phyloP scores from a whole-genome alignment of 2,797 vertebrate genomes.

The Pipistrellus kuhlii region DNA sequence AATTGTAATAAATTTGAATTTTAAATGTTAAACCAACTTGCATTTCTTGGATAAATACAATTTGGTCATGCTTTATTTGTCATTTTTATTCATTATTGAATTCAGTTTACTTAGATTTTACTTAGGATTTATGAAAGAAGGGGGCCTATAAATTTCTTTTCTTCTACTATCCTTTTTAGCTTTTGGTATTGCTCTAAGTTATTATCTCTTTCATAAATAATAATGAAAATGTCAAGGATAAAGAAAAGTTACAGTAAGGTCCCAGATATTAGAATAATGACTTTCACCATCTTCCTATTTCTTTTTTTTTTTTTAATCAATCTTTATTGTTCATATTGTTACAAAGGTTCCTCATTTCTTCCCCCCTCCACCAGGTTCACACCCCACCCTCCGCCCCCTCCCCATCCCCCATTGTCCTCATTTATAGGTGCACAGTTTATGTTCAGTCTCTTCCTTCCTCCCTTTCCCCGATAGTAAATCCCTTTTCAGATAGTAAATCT shows the following conservation, averaged over 20 bases:
- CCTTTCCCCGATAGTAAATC: too few species aligned
- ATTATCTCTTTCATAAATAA: slow-evolving; percentile 48
- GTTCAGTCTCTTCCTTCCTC: too few species aligned
- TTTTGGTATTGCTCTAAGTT: neutral
- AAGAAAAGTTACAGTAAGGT: neutral
- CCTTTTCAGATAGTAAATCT: too few species aligned
- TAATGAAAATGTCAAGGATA: slow-evolving; percentile 44
- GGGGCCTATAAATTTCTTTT: neutral
- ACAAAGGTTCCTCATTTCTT: too few species aligned
- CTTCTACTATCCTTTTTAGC: neutral
- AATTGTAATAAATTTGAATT: neutral
- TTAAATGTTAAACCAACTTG: slow-evolving; percentile 34
- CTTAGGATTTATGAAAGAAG: slow-evolving; percentile 3
- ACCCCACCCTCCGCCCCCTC: too few species aligned
- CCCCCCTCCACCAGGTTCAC: too few species aligned
- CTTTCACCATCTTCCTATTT: neutral
- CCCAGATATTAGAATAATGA: slow-evolving; percentile 41
- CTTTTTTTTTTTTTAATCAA: too few species aligned
- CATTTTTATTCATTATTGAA: slow-evolving; percentile 21
- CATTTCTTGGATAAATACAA: neutral
- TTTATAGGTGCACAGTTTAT: too few species aligned
- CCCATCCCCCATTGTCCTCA: too few species aligned
- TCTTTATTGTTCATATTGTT: too few species aligned
- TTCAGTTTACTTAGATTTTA: slow-evolving; percentile 37
- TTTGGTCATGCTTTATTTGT: neutral